Percentiles rank a stretch among this genome's conserved stretches.
Conservation (phyloP, 2,797 vertebrate species). For the Spinus olivaceus region DNA sequence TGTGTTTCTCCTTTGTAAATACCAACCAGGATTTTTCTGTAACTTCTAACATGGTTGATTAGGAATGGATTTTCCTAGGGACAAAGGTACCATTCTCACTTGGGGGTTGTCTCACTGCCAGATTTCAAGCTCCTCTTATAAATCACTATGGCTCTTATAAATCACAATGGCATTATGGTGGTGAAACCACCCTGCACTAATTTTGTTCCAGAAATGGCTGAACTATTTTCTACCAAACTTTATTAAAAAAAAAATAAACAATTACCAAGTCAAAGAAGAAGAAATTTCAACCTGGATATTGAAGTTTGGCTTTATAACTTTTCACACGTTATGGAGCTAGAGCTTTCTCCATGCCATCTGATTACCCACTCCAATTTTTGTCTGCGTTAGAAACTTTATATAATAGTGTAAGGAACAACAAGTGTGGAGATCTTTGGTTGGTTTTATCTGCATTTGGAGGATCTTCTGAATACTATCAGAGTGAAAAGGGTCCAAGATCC, state of each 20-base stretch:
- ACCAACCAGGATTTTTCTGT: neutral
- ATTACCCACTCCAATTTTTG: neutral
- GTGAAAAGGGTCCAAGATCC: neutral
- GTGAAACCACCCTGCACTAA: neutral
- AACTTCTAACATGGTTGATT: neutral
- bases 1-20: neutral
- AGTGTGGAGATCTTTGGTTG: neutral
- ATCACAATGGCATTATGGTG: neutral
- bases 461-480: neutral
- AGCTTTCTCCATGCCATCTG: neutral
- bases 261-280: neutral
- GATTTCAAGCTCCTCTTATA: neutral
- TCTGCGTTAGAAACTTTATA: neutral
- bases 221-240: neutral
- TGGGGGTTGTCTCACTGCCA: neutral
- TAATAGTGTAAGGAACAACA: neutral
- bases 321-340: neutral
- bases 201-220: slow-evolving; percentile 10
- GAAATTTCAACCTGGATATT: neutral
- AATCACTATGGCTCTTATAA: neutral
- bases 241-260: too few relatives aligned
- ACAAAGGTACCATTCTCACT: neutral
- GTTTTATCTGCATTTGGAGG: neutral
- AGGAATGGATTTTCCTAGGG: neutral
- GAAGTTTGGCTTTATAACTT: neutral